These are phyloP conservation scores for Sebastes miniatus DNA, from an alignment of 2,797 vertebrate genomes.

Conservation along the genomic window DNA sequence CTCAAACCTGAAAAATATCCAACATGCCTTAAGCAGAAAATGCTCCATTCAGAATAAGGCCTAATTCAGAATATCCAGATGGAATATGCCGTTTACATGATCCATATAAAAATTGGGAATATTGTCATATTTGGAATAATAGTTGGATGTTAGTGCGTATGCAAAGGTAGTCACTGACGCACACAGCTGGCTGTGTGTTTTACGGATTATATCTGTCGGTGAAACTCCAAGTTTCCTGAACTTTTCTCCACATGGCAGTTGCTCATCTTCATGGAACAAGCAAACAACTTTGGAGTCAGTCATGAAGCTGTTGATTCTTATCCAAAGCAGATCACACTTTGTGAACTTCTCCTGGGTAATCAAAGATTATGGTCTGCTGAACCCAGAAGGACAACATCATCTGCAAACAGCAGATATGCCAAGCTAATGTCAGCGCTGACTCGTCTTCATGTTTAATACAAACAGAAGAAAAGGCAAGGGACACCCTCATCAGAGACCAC, in stretches of 20 bases:
- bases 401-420: conserved; percentile 25
- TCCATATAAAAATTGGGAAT: neutral
- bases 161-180: neutral
- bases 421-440: conserved; percentile 13
- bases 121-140: neutral
- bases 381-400: conserved; percentile 18
- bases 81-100: neutral
- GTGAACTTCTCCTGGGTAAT: neutral
- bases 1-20: rapidly evolving
- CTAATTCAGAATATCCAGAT: neutral
- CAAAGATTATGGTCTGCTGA: neutral
- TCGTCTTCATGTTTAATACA: neutral
- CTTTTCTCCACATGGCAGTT: neutral
- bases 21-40: neutral
- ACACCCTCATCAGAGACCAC: neutral
- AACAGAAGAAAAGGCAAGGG: conserved; percentile 2
- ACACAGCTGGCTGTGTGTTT: neutral
- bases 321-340: neutral
- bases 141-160: rapidly evolving
- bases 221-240: neutral
- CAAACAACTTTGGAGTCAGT: neutral
- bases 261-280: neutral
- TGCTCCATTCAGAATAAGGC: rapidly evolving
- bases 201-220: neutral
- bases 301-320: neutral